Percentiles rank a stretch among this genome's conserved stretches.
phyloP scores from a whole-genome alignment of 2,888 invertebrate genomes.

The Nemotelus nigrinus region DNA sequence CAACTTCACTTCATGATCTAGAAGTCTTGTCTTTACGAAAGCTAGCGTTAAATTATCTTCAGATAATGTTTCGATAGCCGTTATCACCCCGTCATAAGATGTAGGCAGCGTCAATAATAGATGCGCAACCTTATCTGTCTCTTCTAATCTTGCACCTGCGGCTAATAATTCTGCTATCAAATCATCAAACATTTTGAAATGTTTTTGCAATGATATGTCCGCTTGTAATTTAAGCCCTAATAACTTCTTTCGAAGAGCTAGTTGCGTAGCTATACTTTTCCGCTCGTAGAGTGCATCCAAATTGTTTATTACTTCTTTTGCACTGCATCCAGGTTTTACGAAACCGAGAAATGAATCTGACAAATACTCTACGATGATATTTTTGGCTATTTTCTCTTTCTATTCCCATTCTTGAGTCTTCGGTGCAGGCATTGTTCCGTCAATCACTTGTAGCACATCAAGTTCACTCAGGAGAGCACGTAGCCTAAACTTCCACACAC shows the following conservation, averaged over 20 bases:
- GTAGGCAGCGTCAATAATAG: too few species aligned
- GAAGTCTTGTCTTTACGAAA: conserved; percentile 58
- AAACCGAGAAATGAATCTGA: conserved; percentile 45
- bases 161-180: conserved; percentile 57
- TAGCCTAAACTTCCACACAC: conserved; percentile 47
- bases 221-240: conserved; percentile 45
- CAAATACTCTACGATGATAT: conserved; percentile 45
- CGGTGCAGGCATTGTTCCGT: not conserved
- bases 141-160: too few species aligned
- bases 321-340: conserved; percentile 9
- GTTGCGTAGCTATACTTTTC: conserved; percentile 38
- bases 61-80: too few species aligned
- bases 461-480: conserved; percentile 38
- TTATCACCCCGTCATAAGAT: too few species aligned
- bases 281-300: conserved; percentile 44
- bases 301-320: conserved; percentile 43
- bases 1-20: conserved; percentile 48
- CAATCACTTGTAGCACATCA: conserved; percentile 34
- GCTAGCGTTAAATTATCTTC: conserved; percentile 57
- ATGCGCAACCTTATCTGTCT: too few species aligned
- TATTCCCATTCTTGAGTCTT: conserved; percentile 16
- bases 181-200: conserved; percentile 58
- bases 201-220: conserved; percentile 28
- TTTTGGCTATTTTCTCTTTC: conserved; percentile 45
- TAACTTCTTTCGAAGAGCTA: conserved; percentile 43